A percentile compares a stretch with the other conserved stretches of the same genome.
Conservation (phyloP, 2,797 vertebrate genomes). For the Helicolenus hilgendorfi region DNA sequence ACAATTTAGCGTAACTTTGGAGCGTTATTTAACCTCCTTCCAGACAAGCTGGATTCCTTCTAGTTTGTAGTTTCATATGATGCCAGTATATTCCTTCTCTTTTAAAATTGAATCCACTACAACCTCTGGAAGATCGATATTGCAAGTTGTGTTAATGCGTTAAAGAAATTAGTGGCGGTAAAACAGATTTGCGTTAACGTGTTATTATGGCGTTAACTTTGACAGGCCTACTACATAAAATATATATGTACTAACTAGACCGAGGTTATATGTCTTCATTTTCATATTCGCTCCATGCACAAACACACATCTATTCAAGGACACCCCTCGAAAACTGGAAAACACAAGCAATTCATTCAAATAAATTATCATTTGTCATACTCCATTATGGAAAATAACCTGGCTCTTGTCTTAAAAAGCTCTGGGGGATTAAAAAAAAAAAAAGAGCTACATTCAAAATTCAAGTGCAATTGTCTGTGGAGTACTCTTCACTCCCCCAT, state of each 20-base stretch:
- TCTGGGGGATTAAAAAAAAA: background rate
- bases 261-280: background rate
- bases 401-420: conserved; percentile 74
- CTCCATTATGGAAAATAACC: conserved; percentile 76
- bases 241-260: background rate
- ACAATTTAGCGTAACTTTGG: fast-evolving
- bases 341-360: conserved; percentile 71
- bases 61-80: too few relatives aligned
- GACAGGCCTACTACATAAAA: too few relatives aligned
- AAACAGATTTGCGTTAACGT: too few relatives aligned
- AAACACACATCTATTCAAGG: conserved; percentile 14
- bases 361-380: conserved; percentile 68
- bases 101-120: too few relatives aligned
- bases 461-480: conserved; percentile 82
- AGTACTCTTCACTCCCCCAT: conserved; percentile 83
- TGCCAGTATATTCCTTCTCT: too few relatives aligned
- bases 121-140: too few relatives aligned
- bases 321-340: conserved; percentile 34
- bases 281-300: conserved; percentile 8
- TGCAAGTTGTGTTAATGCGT: too few relatives aligned
- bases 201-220: too few relatives aligned
- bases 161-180: too few relatives aligned
- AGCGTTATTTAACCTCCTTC: too few relatives aligned
- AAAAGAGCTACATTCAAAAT: conserved; percentile 71
- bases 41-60: too few relatives aligned